A percentile compares a stretch with the other conserved stretches of the same genome.
These are phyloP conservation scores for Cremastobaeus sp. DNA, from an alignment of 2,888 invertebrate species.

Conservation along the genomic window DNA sequence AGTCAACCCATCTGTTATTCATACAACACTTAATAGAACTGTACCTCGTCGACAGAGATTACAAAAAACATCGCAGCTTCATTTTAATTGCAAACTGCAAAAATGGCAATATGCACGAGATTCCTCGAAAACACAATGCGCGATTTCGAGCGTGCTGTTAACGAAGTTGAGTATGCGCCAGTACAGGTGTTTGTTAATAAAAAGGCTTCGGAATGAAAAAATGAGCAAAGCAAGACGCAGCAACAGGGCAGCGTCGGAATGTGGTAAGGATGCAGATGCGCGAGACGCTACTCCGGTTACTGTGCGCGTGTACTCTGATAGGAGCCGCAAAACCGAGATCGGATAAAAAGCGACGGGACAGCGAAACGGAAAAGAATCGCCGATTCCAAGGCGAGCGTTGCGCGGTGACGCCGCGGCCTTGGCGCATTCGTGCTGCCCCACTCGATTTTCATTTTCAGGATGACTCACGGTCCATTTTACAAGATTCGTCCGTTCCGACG, in stretches of 20 bases:
- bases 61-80: too few species aligned
- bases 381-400: slow-evolving; percentile 53
- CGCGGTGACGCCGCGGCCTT: slow-evolving; percentile 47
- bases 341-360: slow-evolving; percentile 46
- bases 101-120: too few species aligned
- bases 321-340: slow-evolving; percentile 36
- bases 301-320: slow-evolving; percentile 14
- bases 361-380: slow-evolving; percentile 48
- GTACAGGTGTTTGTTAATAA: slow-evolving; percentile 43
- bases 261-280: slow-evolving; percentile 55
- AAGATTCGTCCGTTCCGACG: slow-evolving; percentile 4
- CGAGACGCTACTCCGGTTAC: slow-evolving; percentile 48
- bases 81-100: too few species aligned
- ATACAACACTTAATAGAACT: too few species aligned
- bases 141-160: too few species aligned
- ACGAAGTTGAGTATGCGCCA: slow-evolving; percentile 21
- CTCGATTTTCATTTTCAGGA: slow-evolving; percentile 50
- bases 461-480: slow-evolving; percentile 44
- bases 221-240: slow-evolving; percentile 22
- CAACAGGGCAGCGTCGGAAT: slow-evolving; percentile 33
- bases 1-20: too few species aligned
- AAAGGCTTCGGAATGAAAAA: slow-evolving; percentile 32
- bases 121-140: too few species aligned
- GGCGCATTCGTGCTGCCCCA: slow-evolving; percentile 27
- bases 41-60: too few species aligned